Percentiles rank a stretch among this genome's conserved stretches.
Evolutionary conservation across 2,888 invertebrate species (phyloP).

Genomic region (Tupiocoris notatus): DNA sequence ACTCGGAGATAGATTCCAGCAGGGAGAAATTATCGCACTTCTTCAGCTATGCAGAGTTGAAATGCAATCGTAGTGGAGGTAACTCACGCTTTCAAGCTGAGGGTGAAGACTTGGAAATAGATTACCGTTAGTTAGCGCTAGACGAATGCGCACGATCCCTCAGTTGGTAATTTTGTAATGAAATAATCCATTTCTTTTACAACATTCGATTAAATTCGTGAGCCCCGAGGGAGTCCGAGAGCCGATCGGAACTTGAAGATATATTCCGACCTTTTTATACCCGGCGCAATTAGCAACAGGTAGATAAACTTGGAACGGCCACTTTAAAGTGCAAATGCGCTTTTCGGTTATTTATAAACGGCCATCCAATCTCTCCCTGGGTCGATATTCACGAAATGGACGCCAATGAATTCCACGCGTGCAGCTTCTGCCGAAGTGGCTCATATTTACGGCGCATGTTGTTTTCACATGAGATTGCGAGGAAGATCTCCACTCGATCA

Average conservation of each 20-base stretch:
- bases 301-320: constrained; percentile 1
- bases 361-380: background rate
- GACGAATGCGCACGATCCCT: background rate
- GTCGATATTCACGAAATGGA: constrained; percentile 21
- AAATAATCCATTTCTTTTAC: constrained; percentile 10
- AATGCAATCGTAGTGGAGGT: too few species aligned
- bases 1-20: too few species aligned
- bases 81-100: background rate
- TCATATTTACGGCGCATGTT: background rate
- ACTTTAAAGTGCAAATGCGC: constrained; percentile 18
- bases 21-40: too few species aligned
- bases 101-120: background rate
- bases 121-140: background rate
- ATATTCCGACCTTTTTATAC: background rate
- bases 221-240: background rate
- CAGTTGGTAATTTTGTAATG: constrained; percentile 12
- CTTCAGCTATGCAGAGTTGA: too few species aligned
- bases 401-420: constrained; percentile 30
- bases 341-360: constrained; percentile 15
- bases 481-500: too few species aligned
- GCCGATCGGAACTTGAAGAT: background rate
- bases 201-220: constrained; percentile 26
- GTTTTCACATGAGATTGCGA: background rate
- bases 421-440: constrained; percentile 16
- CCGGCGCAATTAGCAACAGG: constrained; percentile 8